Evolutionary conservation across 2,888 invertebrate species (phyloP).

Genomic region (Masnerella sp.): DNA sequence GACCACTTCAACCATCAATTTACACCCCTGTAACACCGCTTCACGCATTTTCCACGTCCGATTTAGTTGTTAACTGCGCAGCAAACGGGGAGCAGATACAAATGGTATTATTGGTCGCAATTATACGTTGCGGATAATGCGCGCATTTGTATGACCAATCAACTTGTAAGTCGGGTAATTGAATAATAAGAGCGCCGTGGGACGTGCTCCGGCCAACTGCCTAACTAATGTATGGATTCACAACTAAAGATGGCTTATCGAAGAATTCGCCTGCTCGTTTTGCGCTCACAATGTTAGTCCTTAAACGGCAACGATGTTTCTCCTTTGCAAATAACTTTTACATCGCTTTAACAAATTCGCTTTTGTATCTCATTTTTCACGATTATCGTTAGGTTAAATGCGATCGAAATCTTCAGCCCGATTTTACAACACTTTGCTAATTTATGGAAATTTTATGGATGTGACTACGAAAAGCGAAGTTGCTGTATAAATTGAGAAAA

Average conservation of each 20-base stretch:
- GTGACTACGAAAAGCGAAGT: no score
- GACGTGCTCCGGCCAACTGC: constrained; percentile 13
- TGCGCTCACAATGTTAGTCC: constrained; percentile 1
- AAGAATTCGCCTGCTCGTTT: neutral
- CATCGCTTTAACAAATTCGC: no score
- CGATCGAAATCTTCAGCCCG: no score
- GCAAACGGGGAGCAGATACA: constrained; percentile 8
- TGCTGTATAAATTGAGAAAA: no score
- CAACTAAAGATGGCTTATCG: constrained; percentile 37
- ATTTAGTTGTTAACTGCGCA: constrained; percentile 28
- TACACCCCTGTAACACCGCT: no score
- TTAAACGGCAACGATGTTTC: neutral
- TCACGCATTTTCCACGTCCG: no score
- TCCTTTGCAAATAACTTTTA: no score
- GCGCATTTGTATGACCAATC: constrained; percentile 49
- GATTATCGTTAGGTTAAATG: no score
- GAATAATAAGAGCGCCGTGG: constrained; percentile 42
- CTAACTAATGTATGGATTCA: constrained; percentile 29
- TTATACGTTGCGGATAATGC: constrained; percentile 41
- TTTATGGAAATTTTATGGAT: no score
- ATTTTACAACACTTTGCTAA: no score
- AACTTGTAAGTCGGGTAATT: constrained; percentile 48
- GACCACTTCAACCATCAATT: no score
- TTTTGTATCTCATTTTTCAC: no score
- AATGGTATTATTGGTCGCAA: constrained; percentile 29